phyloP scores from a whole-genome alignment of 2,113 vertebrate species.

The Rhabdornis inornatus region DNA sequence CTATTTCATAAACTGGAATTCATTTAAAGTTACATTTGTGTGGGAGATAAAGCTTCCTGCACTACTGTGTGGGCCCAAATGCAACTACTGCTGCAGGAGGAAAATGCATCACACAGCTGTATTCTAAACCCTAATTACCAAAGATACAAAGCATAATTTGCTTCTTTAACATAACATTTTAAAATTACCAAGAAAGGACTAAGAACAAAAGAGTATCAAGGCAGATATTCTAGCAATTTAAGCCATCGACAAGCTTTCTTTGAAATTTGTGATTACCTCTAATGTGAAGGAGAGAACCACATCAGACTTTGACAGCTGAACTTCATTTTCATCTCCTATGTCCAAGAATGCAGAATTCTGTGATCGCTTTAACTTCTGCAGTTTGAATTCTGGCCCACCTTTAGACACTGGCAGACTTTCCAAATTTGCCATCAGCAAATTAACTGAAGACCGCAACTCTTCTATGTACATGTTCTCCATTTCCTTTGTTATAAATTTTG shows the following conservation, averaged over 20 bases:
- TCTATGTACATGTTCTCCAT: constrained; percentile 93
- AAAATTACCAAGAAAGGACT: background rate
- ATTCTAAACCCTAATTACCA: background rate
- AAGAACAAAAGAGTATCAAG: background rate
- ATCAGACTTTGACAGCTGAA: constrained; percentile 91
- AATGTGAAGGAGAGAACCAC: constrained; percentile 91
- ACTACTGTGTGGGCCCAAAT: background rate
- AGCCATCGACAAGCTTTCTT: background rate
- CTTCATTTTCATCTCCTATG: constrained; percentile 89
- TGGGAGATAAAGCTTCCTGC: background rate
- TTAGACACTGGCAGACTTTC: constrained; percentile 97
- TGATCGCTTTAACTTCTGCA: constrained; percentile 91
- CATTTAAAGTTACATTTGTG: background rate
- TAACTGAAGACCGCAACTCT: constrained; percentile 90
- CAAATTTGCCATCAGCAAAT: constrained; percentile 95
- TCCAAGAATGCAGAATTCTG: constrained; percentile 93
- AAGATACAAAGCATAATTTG: background rate
- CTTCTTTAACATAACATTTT: background rate
- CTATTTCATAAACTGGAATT: background rate
- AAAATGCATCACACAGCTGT: background rate
- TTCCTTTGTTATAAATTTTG: constrained; percentile 83
- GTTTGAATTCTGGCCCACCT: constrained; percentile 90
- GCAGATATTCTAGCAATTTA: background rate
- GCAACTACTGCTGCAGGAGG: background rate
- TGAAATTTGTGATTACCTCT: constrained; percentile 78